phyloP scores from a whole-genome alignment of 2,888 invertebrate species.

The Agriopis leucophaearia region DNA sequence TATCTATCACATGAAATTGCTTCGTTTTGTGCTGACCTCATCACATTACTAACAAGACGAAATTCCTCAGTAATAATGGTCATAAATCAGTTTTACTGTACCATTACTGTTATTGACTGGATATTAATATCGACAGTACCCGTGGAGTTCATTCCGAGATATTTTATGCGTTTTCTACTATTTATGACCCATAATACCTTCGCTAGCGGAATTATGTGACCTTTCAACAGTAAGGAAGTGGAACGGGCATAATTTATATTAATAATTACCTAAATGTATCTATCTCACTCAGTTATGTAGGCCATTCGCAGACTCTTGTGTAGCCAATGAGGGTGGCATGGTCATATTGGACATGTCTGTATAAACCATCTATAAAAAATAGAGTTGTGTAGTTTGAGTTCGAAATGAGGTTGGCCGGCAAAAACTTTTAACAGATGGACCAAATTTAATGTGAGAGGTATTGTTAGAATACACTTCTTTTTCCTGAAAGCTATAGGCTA shows the following conservation, averaged over 20 bases:
- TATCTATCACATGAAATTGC: not conserved
- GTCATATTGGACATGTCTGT: no score
- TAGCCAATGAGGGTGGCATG: no score
- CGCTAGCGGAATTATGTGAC: constrained; percentile 16
- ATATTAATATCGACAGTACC: constrained; percentile 3
- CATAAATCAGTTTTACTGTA: constrained; percentile 8
- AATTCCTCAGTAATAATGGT: not conserved
- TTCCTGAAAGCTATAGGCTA: no score
- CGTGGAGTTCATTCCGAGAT: not conserved
- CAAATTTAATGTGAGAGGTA: no score
- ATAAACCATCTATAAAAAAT: no score
- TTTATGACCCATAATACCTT: constrained; percentile 20
- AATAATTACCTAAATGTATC: constrained; percentile 1
- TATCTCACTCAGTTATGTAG: not conserved
- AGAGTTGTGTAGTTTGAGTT: no score
- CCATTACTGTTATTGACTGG: constrained; percentile 7
- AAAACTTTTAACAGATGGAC: no score
- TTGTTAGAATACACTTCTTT: no score
- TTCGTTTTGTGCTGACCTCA: not conserved
- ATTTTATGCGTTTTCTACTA: constrained; percentile 22
- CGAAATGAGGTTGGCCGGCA: no score
- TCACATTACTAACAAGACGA: not conserved
- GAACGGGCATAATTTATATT: constrained; percentile 11
- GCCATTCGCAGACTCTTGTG: no score
- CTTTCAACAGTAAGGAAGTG: constrained; percentile 27